Conservation (phyloP, 2,113 vertebrate genomes). For the Poeciliopsis retropinna region DNA sequence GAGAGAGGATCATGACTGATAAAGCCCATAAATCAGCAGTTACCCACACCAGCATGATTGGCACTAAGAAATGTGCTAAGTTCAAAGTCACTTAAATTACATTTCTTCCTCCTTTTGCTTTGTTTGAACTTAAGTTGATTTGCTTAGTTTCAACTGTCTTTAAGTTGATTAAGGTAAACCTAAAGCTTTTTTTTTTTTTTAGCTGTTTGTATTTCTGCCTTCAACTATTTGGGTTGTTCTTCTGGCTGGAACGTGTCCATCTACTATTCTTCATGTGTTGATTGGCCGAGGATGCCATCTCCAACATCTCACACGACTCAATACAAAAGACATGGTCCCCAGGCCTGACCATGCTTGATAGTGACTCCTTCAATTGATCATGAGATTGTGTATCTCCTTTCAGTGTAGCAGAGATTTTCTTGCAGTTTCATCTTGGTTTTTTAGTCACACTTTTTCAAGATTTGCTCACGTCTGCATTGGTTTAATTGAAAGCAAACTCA, state of each 20-base stretch:
- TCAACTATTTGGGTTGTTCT: neutral
- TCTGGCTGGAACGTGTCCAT: neutral
- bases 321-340: conserved; percentile 19
- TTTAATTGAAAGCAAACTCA: conserved; percentile 60
- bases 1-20: neutral
- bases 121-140: neutral
- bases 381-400: conserved; percentile 36
- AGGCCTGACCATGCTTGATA: conserved; percentile 17
- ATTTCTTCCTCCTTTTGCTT: neutral
- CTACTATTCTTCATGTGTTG: neutral
- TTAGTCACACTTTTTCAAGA: conserved; percentile 25
- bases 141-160: neutral
- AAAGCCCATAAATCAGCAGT: neutral
- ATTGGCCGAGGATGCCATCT: neutral
- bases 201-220: neutral
- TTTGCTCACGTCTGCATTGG: neutral
- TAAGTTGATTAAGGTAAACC: neutral
- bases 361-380: conserved; percentile 37
- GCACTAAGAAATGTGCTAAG: neutral
- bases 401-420: conserved; percentile 7
- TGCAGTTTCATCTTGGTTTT: conserved; percentile 1
- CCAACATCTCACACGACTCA: conserved; percentile 35
- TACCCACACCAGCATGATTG: neutral
- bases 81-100: too few relatives aligned
- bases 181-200: neutral